Conservation (phyloP, 2,888 invertebrate genomes). For the Malthinus seriepunctatus region DNA sequence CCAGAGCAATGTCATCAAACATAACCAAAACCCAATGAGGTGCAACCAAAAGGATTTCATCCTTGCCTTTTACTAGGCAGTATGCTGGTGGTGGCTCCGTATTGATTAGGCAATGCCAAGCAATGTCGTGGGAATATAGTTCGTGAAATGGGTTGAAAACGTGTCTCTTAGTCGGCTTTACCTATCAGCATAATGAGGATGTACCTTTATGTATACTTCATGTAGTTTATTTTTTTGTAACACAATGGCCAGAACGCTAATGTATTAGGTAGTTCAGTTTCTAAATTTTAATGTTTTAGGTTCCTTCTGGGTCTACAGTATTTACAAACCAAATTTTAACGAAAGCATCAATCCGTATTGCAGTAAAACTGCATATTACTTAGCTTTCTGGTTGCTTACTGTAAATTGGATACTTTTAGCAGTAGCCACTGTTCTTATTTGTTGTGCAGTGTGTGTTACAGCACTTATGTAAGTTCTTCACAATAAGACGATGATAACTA, state of each 20-base stretch:
- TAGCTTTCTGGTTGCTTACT: conserved; percentile 21
- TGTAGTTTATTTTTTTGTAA: too few species aligned
- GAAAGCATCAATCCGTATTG: conserved; percentile 19
- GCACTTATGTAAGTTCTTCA: not conserved
- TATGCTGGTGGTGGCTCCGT: too few species aligned
- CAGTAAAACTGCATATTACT: conserved; percentile 17
- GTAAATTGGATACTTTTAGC: conserved; percentile 16
- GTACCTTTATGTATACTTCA: too few species aligned
- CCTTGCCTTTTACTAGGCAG: too few species aligned
- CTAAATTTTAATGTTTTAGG: conserved; percentile 12
- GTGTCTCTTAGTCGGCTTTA: too few species aligned
- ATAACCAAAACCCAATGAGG: too few species aligned
- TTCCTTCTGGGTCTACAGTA: conserved; percentile 21
- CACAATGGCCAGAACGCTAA: not conserved
- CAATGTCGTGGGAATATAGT: too few species aligned
- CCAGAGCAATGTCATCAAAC: too few species aligned
- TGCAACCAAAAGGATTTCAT: too few species aligned
- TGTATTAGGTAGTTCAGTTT: not conserved
- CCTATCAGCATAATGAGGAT: too few species aligned
- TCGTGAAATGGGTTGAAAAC: too few species aligned
- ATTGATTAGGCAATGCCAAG: too few species aligned
- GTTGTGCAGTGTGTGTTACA: conserved; percentile 8
- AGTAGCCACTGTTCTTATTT: conserved; percentile 5
- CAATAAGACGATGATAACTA: not conserved
- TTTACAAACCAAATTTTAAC: conserved; percentile 26